These are phyloP conservation scores for Hydropsyche tenuis DNA, from an alignment of 1,140 invertebrate species.

Conservation along the genomic window DNA sequence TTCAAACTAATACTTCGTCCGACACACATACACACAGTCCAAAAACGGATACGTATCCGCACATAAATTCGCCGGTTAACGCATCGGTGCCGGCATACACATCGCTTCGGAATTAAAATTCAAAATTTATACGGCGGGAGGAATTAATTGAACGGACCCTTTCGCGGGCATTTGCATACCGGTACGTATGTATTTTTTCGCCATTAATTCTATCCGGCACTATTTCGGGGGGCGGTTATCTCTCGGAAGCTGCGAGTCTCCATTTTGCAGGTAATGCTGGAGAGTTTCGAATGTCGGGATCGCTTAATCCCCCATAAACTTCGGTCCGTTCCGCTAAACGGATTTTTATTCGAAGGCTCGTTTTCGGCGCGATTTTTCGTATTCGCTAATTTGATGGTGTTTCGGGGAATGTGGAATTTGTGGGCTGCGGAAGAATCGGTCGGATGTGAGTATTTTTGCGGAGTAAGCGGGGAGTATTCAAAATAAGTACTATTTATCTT, in stretches of 20 bases:
- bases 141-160: constrained; percentile 10
- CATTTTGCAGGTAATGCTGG: constrained; percentile 18
- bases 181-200: constrained; percentile 10
- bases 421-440: too few relatives aligned
- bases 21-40: too few relatives aligned
- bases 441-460: background rate
- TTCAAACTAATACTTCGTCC: too few relatives aligned
- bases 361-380: constrained; percentile 15
- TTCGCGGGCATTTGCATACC: constrained; percentile 15
- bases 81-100: background rate
- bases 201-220: constrained; percentile 10
- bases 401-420: too few relatives aligned
- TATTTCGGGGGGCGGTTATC: constrained; percentile 26
- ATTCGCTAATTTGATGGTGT: constrained; percentile 5
- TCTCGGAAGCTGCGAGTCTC: background rate
- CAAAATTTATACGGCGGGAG: constrained; percentile 7
- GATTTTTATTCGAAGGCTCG: constrained; percentile 1
- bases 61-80: too few relatives aligned
- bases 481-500: constrained; percentile 22
- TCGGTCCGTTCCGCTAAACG: constrained; percentile 6
- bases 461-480: background rate
- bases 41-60: too few relatives aligned
- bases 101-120: constrained; percentile 14
- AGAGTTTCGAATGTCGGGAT: constrained; percentile 14
- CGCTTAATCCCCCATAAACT: constrained; percentile 32